phyloP scores from a whole-genome alignment of 2,797 vertebrate species.

The Rhabdomys pumilio region DNA sequence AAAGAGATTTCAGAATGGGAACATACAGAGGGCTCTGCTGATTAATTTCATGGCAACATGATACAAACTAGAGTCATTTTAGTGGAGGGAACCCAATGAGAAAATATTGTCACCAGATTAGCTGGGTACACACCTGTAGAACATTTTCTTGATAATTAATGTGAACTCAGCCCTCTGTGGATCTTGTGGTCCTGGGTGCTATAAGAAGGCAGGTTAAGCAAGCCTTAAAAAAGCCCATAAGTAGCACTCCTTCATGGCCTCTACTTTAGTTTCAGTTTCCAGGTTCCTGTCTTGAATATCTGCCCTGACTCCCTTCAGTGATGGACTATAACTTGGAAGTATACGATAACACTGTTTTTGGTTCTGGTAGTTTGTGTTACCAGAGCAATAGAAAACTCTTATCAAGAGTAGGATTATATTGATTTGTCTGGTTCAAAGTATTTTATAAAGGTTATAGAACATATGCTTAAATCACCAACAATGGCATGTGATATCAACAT shows the following conservation, averaged over 20 bases:
- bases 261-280: not conserved
- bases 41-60: not conserved
- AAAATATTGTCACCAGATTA: not conserved
- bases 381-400: not conserved
- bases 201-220: not conserved
- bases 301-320: not conserved
- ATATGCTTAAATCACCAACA: not conserved
- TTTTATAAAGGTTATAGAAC: not conserved
- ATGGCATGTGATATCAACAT: not conserved
- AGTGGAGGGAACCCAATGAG: not conserved
- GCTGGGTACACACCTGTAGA: not conserved
- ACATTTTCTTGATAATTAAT: not conserved
- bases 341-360: not conserved
- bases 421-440: not conserved
- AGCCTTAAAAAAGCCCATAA: not conserved
- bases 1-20: conserved; percentile 36
- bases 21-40: not conserved
- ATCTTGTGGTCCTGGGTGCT: not conserved
- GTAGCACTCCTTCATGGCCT: not conserved
- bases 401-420: not conserved
- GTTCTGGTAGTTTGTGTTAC: not conserved
- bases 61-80: not conserved
- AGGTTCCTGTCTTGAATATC: not conserved
- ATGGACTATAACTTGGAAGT: no score
- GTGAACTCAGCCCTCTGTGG: not conserved